phyloP scores from a whole-genome alignment of 2,888 invertebrate genomes.

The Ferdinandea cuprea region DNA sequence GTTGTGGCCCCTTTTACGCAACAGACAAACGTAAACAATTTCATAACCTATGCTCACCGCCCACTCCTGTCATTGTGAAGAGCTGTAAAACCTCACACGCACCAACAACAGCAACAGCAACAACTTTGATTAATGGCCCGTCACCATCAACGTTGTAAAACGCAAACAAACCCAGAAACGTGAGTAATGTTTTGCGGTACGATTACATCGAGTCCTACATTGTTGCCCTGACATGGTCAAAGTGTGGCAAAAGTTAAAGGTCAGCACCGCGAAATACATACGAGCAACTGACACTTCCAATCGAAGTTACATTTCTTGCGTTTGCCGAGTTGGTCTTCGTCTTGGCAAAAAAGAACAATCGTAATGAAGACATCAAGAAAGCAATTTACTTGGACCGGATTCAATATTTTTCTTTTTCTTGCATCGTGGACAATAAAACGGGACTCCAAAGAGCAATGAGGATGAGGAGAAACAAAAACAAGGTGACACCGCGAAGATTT shows the following conservation, averaged over 20 bases:
- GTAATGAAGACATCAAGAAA: conserved; percentile 60
- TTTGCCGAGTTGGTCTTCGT: conserved; percentile 12
- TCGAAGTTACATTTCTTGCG: conserved; percentile 35
- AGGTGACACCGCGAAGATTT: conserved; percentile 42
- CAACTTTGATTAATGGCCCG: conserved; percentile 58
- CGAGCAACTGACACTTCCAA: conserved; percentile 21
- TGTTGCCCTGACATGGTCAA: conserved; percentile 30
- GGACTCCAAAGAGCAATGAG: conserved; percentile 5
- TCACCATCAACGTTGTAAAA: conserved; percentile 21
- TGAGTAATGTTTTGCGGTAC: conserved; percentile 52
- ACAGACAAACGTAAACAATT: conserved; percentile 18
- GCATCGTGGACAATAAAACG: conserved; percentile 4
- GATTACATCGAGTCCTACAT: conserved; percentile 71
- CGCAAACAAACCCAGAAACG: conserved; percentile 22
- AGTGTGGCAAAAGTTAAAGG: conserved; percentile 65
- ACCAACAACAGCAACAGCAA: no score
- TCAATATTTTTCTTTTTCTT: conserved; percentile 5
- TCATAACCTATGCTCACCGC: conserved; percentile 39
- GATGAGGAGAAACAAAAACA: conserved; percentile 5
- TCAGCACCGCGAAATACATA: conserved; percentile 41
- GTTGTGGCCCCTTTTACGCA: not conserved
- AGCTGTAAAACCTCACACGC: conserved; percentile 24
- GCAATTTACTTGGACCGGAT: conserved; percentile 28
- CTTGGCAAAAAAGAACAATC: conserved; percentile 17
- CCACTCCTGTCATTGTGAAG: conserved; percentile 12